Percentiles rank a stretch among this genome's conserved stretches.
Evolutionary conservation across 1,140 invertebrate genomes (phyloP).

Genomic region (Triops cancriformis): DNA sequence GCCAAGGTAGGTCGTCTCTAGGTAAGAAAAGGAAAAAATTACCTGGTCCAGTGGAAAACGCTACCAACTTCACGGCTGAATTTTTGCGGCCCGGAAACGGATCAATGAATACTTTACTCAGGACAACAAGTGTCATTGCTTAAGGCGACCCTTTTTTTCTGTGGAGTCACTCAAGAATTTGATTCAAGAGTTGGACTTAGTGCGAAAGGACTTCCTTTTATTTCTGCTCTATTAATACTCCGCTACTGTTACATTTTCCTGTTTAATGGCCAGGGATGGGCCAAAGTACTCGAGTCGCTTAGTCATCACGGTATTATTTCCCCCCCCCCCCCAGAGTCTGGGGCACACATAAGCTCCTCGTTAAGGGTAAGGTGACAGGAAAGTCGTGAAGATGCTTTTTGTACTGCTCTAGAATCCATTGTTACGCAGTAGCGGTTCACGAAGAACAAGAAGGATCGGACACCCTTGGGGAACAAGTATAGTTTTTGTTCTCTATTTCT

Average conservation of each 20-base stretch:
- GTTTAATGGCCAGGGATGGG: not conserved
- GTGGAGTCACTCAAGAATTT: not conserved
- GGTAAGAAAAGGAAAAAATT: not conserved
- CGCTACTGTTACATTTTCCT: too few relatives aligned
- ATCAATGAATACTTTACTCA: not conserved
- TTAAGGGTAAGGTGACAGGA: not conserved
- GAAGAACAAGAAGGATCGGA: not conserved
- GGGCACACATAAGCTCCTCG: too few relatives aligned
- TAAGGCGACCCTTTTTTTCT: not conserved
- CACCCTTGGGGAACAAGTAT: not conserved
- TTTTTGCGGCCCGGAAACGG: not conserved
- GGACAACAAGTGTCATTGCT: not conserved
- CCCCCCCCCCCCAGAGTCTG: too few relatives aligned
- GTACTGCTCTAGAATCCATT: not conserved
- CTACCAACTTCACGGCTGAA: not conserved
- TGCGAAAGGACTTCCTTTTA: too few relatives aligned
- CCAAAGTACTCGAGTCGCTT: not conserved
- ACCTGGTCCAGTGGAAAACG: not conserved
- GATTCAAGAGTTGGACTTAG: too few relatives aligned
- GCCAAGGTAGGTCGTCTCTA: not conserved
- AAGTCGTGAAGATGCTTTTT: not conserved
- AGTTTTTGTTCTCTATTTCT: not conserved
- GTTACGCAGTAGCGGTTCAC: not conserved
- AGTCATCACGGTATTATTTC: not conserved
- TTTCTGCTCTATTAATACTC: too few relatives aligned